These are phyloP conservation scores for Philereme vetulata DNA, from an alignment of 2,888 invertebrate species.

Conservation along the genomic window DNA sequence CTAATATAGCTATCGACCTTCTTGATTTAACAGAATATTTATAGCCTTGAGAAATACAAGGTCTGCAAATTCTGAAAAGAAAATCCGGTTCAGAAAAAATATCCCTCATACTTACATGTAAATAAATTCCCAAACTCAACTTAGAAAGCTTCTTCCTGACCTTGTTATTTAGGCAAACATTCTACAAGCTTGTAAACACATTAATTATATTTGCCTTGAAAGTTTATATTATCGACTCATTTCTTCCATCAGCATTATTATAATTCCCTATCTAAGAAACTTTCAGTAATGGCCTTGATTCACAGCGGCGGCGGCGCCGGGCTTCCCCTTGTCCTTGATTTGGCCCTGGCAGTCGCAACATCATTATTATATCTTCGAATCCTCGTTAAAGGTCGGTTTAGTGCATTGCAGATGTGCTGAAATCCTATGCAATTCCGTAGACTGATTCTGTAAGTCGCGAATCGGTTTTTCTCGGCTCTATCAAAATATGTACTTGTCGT, in stretches of 20 bases:
- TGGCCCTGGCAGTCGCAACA: constrained; percentile 28
- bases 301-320: constrained; percentile 8
- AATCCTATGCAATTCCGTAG: constrained; percentile 10
- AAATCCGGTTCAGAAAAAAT: too few relatives aligned
- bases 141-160: too few relatives aligned
- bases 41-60: too few relatives aligned
- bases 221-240: constrained; percentile 10
- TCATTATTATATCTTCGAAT: constrained; percentile 41
- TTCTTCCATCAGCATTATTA: constrained; percentile 18
- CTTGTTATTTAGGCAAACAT: constrained; percentile 12
- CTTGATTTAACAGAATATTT: too few relatives aligned
- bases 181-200: constrained; percentile 8
- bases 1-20: too few relatives aligned
- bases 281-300: constrained; percentile 30
- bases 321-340: constrained; percentile 19
- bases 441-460: background rate
- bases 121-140: too few relatives aligned
- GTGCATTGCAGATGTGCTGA: constrained; percentile 37
- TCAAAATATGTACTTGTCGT: too few relatives aligned
- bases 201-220: constrained; percentile 15
- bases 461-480: background rate
- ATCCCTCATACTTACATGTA: too few relatives aligned
- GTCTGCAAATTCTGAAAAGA: too few relatives aligned
- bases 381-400: constrained; percentile 36
- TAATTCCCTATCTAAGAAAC: constrained; percentile 20